Percentiles rank a stretch among this genome's conserved stretches.
Evolutionary conservation across 2,113 vertebrate species (phyloP).

Genomic region (Percopsis transmontana): DNA sequence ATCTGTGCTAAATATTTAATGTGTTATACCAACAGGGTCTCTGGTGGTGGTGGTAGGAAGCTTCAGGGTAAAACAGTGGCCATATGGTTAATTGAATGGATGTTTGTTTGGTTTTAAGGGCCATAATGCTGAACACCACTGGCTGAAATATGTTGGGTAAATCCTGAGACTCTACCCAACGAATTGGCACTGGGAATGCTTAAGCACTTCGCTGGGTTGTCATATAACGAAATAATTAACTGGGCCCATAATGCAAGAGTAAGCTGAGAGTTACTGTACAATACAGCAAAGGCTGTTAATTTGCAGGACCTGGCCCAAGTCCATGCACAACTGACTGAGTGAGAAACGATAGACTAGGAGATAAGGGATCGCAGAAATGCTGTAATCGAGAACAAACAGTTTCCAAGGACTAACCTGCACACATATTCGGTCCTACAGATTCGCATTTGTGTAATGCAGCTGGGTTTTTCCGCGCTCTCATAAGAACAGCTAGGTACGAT

Average conservation of each 20-base stretch:
- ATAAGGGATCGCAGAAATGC: neutral
- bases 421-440: slow-evolving; percentile 85
- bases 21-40: slow-evolving; percentile 70
- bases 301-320: neutral
- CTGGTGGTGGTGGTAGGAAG: slow-evolving; percentile 62
- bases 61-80: slow-evolving; percentile 64
- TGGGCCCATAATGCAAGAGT: slow-evolving; percentile 16
- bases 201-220: slow-evolving; percentile 1
- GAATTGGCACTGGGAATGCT: slow-evolving; percentile 10
- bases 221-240: neutral
- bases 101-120: slow-evolving; percentile 62
- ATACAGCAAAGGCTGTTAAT: no score
- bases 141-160: slow-evolving; percentile 27
- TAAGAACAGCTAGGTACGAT: slow-evolving; percentile 94
- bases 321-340: neutral
- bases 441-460: slow-evolving; percentile 86
- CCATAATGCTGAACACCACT: slow-evolving; percentile 14
- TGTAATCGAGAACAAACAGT: slow-evolving; percentile 6
- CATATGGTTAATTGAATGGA: slow-evolving; percentile 64
- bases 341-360: slow-evolving; percentile 15
- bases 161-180: slow-evolving; percentile 31
- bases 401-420: slow-evolving; percentile 84
- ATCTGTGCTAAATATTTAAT: slow-evolving; percentile 76
- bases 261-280: slow-evolving; percentile 11
- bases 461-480: slow-evolving; percentile 81